Conservation (phyloP, 37 sponge, comb jelly and placozoan species). For the Aphrocallistes beatrix region DNA sequence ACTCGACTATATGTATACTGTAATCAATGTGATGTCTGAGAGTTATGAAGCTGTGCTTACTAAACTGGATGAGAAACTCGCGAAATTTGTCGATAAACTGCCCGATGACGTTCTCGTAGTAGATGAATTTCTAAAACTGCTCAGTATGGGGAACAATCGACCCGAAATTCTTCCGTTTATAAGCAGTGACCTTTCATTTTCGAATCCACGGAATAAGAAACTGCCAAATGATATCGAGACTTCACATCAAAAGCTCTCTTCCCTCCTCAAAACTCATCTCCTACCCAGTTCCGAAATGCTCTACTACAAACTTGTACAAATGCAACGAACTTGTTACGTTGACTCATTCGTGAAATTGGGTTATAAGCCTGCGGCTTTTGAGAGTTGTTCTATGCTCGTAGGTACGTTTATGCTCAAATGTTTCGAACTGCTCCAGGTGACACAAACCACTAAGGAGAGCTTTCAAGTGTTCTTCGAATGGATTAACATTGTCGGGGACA, state of each 20-base stretch:
- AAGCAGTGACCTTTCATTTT: background rate
- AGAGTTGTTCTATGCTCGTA: constrained; percentile 3
- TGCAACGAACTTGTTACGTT: background rate
- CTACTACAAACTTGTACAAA: background rate
- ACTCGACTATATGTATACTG: background rate
- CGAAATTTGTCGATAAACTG: background rate
- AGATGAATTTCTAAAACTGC: background rate
- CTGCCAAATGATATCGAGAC: background rate
- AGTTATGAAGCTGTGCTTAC: background rate
- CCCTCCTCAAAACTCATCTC: background rate
- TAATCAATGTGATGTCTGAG: constrained; percentile 1
- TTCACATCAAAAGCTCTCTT: background rate
- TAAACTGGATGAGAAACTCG: background rate
- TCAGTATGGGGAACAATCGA: background rate
- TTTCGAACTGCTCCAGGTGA: background rate
- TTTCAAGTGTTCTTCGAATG: constrained; percentile 15
- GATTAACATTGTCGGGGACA: constrained; percentile 18
- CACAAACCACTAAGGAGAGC: background rate
- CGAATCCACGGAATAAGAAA: background rate
- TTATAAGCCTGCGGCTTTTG: background rate
- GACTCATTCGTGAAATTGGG: background rate
- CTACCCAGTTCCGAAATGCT: background rate
- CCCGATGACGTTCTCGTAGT: background rate
- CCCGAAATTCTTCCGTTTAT: background rate
- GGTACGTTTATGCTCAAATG: background rate